Base-by-base conservation (phyloP, 1,140 invertebrate species). In the Augochlora pura region DNA sequence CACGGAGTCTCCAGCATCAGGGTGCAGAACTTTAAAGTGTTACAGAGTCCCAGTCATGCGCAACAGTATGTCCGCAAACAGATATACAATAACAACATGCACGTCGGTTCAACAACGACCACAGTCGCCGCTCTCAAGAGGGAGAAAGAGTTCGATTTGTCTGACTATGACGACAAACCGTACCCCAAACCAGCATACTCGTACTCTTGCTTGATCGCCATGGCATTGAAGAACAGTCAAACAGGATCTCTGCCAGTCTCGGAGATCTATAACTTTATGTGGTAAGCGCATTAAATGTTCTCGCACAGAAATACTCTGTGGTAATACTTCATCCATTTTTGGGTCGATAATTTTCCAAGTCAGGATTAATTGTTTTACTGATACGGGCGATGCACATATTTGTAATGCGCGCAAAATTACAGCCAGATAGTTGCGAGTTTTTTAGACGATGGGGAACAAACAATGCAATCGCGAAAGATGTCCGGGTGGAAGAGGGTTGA, bases 231-330 rank as follows among this genome's bases (percentile, higher is more conserved):
- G 93, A 99, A 99, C 91, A 99, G 98, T 69, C 95, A 96, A 85
- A 97, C 96, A 71, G 98, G 98, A 65, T 98, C 97, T 87, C 93
- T 99, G 86, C 98, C 98, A 3, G 98, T 99, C 10, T 99, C 98
- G 10, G 98, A 99, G 94, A 99, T 99, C 81, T 99, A 99, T 92
- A 98, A 98, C 91, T 99, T 99, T 91, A 99, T 99, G 96, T 99
- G 97, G 97, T 98, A 94, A 96, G 96, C 95, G 5, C 0, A 18
- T 32, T 32, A 32, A 32, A 32, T 4, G 32, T 32, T 32, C 4
- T 32, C 32, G 42, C 49, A 54, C 49, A 54, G 16, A 54, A 54
- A 16, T 12, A 12, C 14, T 18, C 5, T 6, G 18, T 4, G 21
- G 49, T 18, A 21, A 18, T 21, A 21, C 42, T 46, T 46, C 10